Evolutionary conservation across 2,888 invertebrate genomes (phyloP).

Genomic region (Caenorhabditis sp.): DNA sequence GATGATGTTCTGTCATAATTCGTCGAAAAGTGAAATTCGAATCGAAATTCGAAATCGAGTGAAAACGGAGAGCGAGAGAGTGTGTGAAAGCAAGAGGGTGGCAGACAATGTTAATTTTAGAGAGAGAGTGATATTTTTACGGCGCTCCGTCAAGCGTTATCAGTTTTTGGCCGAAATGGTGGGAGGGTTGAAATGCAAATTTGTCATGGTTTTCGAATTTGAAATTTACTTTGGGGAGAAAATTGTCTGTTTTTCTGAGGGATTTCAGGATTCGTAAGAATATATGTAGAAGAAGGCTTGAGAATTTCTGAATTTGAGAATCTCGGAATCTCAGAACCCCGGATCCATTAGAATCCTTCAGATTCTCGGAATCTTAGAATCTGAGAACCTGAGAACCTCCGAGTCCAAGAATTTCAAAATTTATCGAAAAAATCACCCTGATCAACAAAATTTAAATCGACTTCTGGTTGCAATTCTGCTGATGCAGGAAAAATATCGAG

Average conservation of each 20-base stretch:
- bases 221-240: background rate
- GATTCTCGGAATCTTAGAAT: too few species aligned
- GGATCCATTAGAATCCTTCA: too few species aligned
- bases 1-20: constrained; percentile 25
- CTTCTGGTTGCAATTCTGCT: too few species aligned
- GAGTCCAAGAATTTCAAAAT: too few species aligned
- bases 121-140: background rate
- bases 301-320: too few species aligned
- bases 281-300: too few species aligned
- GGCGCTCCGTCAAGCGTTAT: background rate
- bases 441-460: too few species aligned
- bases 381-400: too few species aligned
- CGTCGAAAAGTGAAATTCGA: constrained; percentile 33
- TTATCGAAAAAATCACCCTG: too few species aligned
- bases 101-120: constrained; percentile 14
- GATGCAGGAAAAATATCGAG: too few species aligned
- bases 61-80: constrained; percentile 9
- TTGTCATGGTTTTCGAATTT: background rate
- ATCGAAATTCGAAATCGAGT: constrained; percentile 22
- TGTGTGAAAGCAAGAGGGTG: background rate
- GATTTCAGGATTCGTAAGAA: too few species aligned
- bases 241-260: background rate
- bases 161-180: constrained; percentile 4
- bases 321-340: too few species aligned
- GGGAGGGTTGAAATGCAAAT: background rate